Percentiles rank a stretch among this genome's conserved stretches.
Evolutionary conservation across 2,113 vertebrate species (phyloP).

Genomic region (Podocnemis expansa): DNA sequence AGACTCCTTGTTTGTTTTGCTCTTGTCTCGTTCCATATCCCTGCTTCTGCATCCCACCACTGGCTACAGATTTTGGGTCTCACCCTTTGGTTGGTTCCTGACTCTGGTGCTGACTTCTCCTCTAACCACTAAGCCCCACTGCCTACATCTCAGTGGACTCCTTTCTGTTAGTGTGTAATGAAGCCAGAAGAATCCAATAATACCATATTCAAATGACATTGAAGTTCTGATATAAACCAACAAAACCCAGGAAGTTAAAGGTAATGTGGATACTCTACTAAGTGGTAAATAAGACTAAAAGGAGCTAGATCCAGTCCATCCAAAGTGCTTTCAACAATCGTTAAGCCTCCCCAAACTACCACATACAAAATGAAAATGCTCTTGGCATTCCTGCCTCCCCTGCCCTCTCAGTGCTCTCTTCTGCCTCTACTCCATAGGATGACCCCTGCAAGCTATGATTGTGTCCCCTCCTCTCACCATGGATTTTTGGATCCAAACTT

Average conservation of each 20-base stretch:
- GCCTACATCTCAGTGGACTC: background rate
- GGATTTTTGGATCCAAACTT: rapidly evolving
- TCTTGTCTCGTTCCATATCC: background rate
- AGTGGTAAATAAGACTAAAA: background rate
- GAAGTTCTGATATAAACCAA: background rate
- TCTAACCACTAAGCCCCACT: background rate
- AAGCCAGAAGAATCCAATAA: background rate
- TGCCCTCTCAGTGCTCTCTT: background rate
- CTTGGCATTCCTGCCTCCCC: no score
- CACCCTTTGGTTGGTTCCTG: background rate
- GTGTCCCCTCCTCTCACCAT: rapidly evolving
- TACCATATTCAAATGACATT: background rate
- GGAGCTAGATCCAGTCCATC: no score
- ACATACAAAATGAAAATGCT: rapidly evolving
- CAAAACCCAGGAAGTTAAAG: background rate
- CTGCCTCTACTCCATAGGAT: rapidly evolving
- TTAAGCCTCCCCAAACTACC: background rate
- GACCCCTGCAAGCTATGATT: background rate
- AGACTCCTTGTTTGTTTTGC: no score
- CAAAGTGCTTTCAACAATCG: background rate
- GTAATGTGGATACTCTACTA: background rate
- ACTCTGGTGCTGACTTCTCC: background rate
- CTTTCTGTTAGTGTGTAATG: background rate
- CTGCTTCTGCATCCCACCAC: background rate
- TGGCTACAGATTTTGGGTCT: background rate